These are phyloP conservation scores for Enhydra lutris DNA, from an alignment of 2,113 vertebrate species.

Conservation along the genomic window DNA sequence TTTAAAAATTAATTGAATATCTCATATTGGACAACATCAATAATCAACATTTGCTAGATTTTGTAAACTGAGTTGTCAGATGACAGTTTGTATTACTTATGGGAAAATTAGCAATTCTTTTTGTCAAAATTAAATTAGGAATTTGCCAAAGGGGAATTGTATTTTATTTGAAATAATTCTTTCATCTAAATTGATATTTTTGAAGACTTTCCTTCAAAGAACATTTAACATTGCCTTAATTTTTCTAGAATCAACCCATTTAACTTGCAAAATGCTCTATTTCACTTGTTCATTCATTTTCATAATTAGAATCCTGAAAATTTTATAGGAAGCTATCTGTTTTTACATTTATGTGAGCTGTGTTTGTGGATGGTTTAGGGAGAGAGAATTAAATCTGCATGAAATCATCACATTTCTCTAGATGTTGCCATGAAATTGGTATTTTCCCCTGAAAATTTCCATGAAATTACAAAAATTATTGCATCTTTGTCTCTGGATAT, in stretches of 20 bases:
- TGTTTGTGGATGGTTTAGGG: conserved; percentile 43
- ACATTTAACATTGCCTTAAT: neutral
- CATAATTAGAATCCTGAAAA: neutral
- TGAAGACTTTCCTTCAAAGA: neutral
- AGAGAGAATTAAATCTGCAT: conserved; percentile 65
- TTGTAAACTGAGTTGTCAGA: neutral
- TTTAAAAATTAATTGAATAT: neutral
- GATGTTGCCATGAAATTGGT: conserved; percentile 71
- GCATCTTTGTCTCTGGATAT: conserved; percentile 64
- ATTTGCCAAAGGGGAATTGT: neutral
- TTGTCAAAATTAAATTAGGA: neutral
- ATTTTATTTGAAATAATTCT: neutral
- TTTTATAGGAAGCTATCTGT: neutral
- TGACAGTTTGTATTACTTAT: neutral
- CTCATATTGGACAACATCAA: neutral
- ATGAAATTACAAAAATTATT: conserved; percentile 77
- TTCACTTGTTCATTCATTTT: conserved; percentile 6
- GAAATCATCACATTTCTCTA: conserved; percentile 74
- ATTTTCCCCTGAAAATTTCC: conserved; percentile 72
- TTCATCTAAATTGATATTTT: neutral
- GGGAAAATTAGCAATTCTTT: neutral
- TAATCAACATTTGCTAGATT: neutral
- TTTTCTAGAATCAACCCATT: neutral
- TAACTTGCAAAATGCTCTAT: conserved; percentile 25
- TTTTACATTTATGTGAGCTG: neutral